phyloP scores from a whole-genome alignment of 2,888 invertebrate genomes.

The Chymomyza procnemis region DNA sequence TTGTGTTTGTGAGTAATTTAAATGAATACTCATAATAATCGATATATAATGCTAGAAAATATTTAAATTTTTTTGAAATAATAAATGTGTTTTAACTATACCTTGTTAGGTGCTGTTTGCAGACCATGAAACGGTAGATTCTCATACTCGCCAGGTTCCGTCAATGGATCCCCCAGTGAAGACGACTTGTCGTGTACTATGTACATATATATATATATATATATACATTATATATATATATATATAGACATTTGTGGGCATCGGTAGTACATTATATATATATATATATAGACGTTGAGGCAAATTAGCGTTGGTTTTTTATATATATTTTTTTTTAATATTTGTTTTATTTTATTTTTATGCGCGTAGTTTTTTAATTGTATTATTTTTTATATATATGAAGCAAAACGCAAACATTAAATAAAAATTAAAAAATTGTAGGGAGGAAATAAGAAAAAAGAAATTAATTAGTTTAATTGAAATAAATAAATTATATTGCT shows the following conservation, averaged over 20 bases:
- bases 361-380: constrained; percentile 8
- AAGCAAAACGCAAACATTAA: constrained; percentile 34
- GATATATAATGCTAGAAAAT: neutral
- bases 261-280: constrained; percentile 21
- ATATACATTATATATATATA: constrained; percentile 7
- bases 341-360: constrained; percentile 25
- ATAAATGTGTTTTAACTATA: constrained; percentile 78
- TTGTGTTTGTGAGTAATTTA: neutral
- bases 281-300: constrained; percentile 49
- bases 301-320: constrained; percentile 38
- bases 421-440: constrained; percentile 3
- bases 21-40: constrained; percentile 2
- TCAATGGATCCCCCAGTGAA: constrained; percentile 83
- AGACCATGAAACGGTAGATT: constrained; percentile 96
- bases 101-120: constrained; percentile 95
- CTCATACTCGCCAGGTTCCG: constrained; percentile 93
- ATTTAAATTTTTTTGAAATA: constrained; percentile 9
- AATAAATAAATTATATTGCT: constrained; percentile 27
- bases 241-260: constrained; percentile 1
- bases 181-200: constrained; percentile 79
- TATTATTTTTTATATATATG: constrained; percentile 30
- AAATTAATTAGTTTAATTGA: constrained; percentile 43
- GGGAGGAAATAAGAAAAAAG: constrained; percentile 16
- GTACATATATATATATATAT: constrained; percentile 33
- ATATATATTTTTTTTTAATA: constrained; percentile 39